phyloP scores from a whole-genome alignment of 2,797 vertebrate genomes.

The Mycteria americana region DNA sequence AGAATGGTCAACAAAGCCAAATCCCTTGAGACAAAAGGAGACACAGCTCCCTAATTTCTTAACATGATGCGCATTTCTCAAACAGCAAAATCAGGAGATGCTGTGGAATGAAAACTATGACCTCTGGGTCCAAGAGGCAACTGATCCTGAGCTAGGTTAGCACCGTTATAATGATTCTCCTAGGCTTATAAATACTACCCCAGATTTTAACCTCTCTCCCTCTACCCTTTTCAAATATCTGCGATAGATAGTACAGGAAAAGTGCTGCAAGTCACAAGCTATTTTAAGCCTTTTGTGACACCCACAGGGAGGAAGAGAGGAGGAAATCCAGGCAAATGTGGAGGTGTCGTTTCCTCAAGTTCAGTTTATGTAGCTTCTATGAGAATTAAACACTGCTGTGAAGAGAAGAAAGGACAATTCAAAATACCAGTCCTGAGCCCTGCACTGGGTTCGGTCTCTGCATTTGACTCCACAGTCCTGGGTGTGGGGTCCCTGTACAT shows the following conservation, averaged over 20 bases:
- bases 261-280: not conserved
- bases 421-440: not conserved
- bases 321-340: not conserved
- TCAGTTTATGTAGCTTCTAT: not conserved
- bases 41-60: not conserved
- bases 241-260: not conserved
- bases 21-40: not conserved
- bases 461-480: fast-evolving
- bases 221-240: not conserved
- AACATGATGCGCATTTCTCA: not conserved
- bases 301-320: not conserved
- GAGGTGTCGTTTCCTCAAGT: not conserved
- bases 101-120: not conserved
- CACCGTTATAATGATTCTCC: not conserved
- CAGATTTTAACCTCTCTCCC: not conserved
- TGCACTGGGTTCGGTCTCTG: not conserved
- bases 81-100: conserved; percentile 20
- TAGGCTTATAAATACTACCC: not conserved
- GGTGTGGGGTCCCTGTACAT: not conserved
- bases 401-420: not conserved
- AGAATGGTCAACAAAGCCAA: not conserved
- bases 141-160: not conserved
- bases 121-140: not conserved
- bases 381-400: not conserved
- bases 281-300: conserved; percentile 28